phyloP scores from a whole-genome alignment of 2,888 invertebrate species.

The Hirtodrosophila histrioides region DNA sequence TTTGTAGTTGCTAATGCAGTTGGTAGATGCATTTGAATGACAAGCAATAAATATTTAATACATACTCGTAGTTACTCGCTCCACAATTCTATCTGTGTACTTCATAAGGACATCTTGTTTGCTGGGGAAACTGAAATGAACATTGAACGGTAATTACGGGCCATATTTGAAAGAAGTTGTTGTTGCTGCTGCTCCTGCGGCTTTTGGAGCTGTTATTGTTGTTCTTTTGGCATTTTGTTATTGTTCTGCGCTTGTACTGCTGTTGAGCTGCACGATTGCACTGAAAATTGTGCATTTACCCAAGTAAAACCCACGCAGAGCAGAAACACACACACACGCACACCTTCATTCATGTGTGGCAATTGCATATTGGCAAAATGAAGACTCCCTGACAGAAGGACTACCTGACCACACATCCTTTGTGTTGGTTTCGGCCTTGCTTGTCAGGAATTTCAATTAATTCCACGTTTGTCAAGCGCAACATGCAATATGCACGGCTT shows the following conservation, averaged over 20 bases:
- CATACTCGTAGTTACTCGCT: too few relatives aligned
- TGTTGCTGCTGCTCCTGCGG: too few relatives aligned
- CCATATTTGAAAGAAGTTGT: not conserved
- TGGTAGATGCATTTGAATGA: not conserved
- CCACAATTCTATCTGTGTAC: too few relatives aligned
- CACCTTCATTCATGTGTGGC: conserved; percentile 16
- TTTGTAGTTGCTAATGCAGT: not conserved
- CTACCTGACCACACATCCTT: conserved; percentile 1
- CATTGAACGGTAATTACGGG: conserved; percentile 31
- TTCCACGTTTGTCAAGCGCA: not conserved
- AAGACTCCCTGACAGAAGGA: conserved; percentile 8
- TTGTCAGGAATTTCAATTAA: conserved; percentile 12
- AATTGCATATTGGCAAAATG: conserved; percentile 33
- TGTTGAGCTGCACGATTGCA: conserved; percentile 23
- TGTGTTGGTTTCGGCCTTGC: conserved; percentile 2
- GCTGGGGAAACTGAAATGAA: conserved; percentile 16
- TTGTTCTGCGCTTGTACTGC: conserved; percentile 20
- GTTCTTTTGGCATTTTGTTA: conserved; percentile 25
- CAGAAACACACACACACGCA: not conserved
- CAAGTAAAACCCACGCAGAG: conserved; percentile 25
- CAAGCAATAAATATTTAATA: not conserved
- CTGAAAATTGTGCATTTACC: conserved; percentile 61
- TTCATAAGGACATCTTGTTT: too few relatives aligned
- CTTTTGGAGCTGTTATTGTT: too few relatives aligned
- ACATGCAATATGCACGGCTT: not conserved